These are phyloP conservation scores for Notolabrus celidotus DNA, from an alignment of 2,797 vertebrate species.

Conservation along the genomic window DNA sequence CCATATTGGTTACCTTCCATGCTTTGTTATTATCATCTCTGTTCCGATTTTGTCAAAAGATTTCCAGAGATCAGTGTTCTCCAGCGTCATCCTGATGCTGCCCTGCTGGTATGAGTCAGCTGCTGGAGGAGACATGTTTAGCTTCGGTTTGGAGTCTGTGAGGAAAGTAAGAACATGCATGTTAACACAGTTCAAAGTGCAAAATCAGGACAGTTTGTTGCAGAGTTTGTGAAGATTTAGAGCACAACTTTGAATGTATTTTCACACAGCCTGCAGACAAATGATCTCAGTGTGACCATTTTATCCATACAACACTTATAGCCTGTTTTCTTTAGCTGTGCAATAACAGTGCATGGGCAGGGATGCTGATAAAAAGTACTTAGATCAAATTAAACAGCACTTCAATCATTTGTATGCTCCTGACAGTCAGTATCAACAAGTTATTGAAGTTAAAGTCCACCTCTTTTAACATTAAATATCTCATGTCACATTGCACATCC, in stretches of 20 bases:
- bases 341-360: no score
- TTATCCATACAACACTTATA: no score
- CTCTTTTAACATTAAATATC: no score
- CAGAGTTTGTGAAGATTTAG: neutral
- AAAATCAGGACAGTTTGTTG: neutral
- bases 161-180: neutral
- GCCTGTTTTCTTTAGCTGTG: no score
- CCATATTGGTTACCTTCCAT: conserved; percentile 80
- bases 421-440: neutral
- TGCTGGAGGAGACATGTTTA: conserved; percentile 38
- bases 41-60: conserved; percentile 86
- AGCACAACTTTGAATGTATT: neutral
- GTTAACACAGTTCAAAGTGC: neutral
- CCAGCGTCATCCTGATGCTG: conserved; percentile 77
- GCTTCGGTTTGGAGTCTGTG: conserved; percentile 60
- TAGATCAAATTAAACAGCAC: no score
- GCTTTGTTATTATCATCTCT: conserved; percentile 90
- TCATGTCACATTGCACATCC: no score
- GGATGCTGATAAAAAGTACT: no score
- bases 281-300: no score
- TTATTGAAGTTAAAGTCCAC: no score
- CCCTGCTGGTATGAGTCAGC: conserved; percentile 69
- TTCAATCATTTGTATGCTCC: no score
- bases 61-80: conserved; percentile 87
- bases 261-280: no score